These are phyloP conservation scores for Eriosoma lanigerum DNA, from an alignment of 1,140 invertebrate genomes.

Conservation along the genomic window DNA sequence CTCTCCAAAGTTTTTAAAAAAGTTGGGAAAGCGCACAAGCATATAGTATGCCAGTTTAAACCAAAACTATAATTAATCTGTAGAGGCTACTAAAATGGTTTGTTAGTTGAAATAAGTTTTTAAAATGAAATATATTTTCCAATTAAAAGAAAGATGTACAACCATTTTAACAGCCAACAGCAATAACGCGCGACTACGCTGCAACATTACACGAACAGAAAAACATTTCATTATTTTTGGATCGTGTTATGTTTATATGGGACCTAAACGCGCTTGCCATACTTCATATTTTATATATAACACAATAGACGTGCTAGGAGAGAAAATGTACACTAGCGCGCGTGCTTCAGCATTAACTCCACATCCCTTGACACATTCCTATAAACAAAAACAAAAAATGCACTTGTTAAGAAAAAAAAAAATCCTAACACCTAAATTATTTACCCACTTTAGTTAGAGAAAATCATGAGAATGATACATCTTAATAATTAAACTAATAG, in stretches of 20 bases:
- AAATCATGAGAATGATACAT: slow-evolving; percentile 16
- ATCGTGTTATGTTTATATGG: slow-evolving; percentile 37
- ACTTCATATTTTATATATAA: slow-evolving; percentile 40
- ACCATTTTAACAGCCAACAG: slow-evolving; percentile 37
- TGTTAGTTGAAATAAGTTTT: background rate
- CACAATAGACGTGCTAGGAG: slow-evolving; percentile 48
- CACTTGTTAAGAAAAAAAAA: slow-evolving; percentile 50
- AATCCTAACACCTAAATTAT: slow-evolving; percentile 43
- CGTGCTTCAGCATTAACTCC: slow-evolving; percentile 45
- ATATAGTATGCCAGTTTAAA: slow-evolving; percentile 32
- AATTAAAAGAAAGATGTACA: background rate
- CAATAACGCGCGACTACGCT: slow-evolving; percentile 38
- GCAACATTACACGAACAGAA: slow-evolving; percentile 39
- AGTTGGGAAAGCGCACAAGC: slow-evolving; percentile 37
- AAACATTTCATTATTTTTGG: slow-evolving; percentile 11
- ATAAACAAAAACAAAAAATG: slow-evolving; percentile 52
- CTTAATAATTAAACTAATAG: background rate
- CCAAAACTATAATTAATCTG: slow-evolving; percentile 13
- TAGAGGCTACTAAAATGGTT: slow-evolving; percentile 26
- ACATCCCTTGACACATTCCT: slow-evolving; percentile 50
- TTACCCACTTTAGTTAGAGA: slow-evolving; percentile 34
- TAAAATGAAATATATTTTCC: too few relatives aligned
- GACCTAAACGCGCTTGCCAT: slow-evolving; percentile 47
- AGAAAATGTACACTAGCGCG: slow-evolving; percentile 51
- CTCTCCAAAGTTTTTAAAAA: slow-evolving; percentile 42